Evolutionary conservation across 2,113 vertebrate genomes (phyloP), one percentile per base, ranked within the genome.

Genomic region (Platichthys stellatus): DNA sequence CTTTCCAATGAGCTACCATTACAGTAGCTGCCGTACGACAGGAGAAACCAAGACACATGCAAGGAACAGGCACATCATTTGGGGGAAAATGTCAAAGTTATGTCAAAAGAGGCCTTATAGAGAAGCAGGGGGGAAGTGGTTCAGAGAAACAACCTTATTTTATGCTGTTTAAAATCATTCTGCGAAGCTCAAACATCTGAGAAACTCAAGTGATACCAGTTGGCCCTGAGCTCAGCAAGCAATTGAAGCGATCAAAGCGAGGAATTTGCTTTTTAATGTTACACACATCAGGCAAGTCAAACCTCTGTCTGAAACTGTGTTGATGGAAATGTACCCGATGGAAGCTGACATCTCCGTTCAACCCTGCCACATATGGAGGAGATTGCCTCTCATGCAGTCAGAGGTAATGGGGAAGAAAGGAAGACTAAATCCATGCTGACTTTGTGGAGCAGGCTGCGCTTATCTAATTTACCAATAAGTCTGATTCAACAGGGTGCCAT

Each of bases 391-490:
- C 47, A 58, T 28, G 17, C 87, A 72, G 76, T 78, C 69, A 63
- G 66, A 83, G 82, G 65, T 83, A 88, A 90, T 90, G 78, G 74
- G 72, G 78, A 86, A 85, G 74, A 74, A 79, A 85, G 78, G 75
- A 51, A 57, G 75, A 59, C 45, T 76, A 83, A 85, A 89, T 84
- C 63, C 63, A 65, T 78, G 47, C 58, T 74, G 72, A 88, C 83
- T 77, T 68, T 63, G 67, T 31, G 67, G 59, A 82, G 82, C 56
- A 53, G 45, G 49, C 69, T 61, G 72, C 20, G 66, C 61, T 82
- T 83, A 92, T 90, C 74, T 87, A 62, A 90, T 90, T 89, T 74
- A 84, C 69, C 78, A 77, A 74, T 76, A 80, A 61, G 67, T 67
- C 63, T 53, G 61, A 80, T 81, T 82, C 70, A 74, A 72, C 53